Evolutionary conservation across 2,888 invertebrate species (phyloP), one percentile per base, ranked within the genome.

Genomic region (Drosophila aldrichi): DNA sequence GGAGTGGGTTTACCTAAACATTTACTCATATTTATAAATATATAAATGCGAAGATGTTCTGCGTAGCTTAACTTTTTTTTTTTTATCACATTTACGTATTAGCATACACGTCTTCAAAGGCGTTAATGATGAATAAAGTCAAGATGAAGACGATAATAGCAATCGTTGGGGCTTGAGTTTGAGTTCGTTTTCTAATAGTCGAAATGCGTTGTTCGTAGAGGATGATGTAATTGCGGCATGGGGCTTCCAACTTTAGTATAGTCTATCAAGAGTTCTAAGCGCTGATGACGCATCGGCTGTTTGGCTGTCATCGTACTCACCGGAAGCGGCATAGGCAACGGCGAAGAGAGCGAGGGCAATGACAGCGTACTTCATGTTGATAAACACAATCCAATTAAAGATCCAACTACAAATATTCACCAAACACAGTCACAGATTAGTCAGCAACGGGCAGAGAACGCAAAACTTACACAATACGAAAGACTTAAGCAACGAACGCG

Each of bases 401-500:
- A 29, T 78, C 18, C 70, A 56, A 49, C 70, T 70, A 64, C 12
- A 62, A 65, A 38, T 61, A 41, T 61, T 52, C 64, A 74, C 58
- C 52, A 70, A 41, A 22, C 66, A 70, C 64, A 65, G 63, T 65
- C 68, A 69, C 54, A 25, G 55, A 38, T 75, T 36, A 54, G 36
- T 67, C 51, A 70, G 70, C 58, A 18, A 12, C 16, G 18, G 18
- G 3, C 16, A 10, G 29, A 8, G 22, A n/a, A 25, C 14, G n/a
- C 36, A 32, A 51, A 61, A 84, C 79, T 85, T 70, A 76, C 76
- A 29, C 70, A 70, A 58, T 80, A 89, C 88, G 70, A 91, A 91
- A 90, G 88, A 91, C 81, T 90, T 74, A 86, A 73, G 75, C 68
- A 76, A 74, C 82, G 66, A 90, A 91, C 91, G 74, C 66, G 46